Evolutionary conservation across 1,140 invertebrate genomes (phyloP).

Genomic region (Micrasema longulum): DNA sequence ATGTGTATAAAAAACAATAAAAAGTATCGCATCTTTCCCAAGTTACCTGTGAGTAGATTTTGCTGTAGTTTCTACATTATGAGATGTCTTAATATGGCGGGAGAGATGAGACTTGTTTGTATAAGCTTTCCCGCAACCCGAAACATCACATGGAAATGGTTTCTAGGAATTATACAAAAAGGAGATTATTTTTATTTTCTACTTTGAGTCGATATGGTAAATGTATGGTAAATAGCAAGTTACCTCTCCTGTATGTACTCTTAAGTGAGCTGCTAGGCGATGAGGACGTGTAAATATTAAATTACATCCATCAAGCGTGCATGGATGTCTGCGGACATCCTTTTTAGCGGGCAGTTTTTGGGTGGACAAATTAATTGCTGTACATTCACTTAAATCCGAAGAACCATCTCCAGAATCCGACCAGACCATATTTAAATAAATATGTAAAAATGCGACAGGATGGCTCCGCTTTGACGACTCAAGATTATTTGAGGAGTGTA

Average conservation of each 20-base stretch:
- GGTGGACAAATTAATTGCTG: conserved; percentile 2
- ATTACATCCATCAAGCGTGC: conserved; percentile 59
- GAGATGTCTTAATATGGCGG: conserved; percentile 62
- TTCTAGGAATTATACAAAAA: conserved; percentile 57
- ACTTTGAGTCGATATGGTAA: conserved; percentile 9
- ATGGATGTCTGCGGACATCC: conserved; percentile 49
- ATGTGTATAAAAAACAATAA: no score
- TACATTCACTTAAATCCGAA: conserved; percentile 31
- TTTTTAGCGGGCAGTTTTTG: conserved; percentile 19
- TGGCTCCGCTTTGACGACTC: no score
- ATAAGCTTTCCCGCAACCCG: conserved; percentile 65
- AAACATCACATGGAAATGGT: conserved; percentile 60
- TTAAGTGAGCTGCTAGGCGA: conserved; percentile 62
- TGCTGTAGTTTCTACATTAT: conserved; percentile 47
- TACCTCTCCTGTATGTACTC: conserved; percentile 64
- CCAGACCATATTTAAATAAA: conserved; percentile 30
- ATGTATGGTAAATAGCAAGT: conserved; percentile 44
- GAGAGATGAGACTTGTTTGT: conserved; percentile 66
- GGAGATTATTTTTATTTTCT: no score
- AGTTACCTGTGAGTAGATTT: no score
- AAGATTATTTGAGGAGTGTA: no score
- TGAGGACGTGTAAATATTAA: conserved; percentile 64
- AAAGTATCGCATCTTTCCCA: no score
- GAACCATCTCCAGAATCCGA: conserved; percentile 34
- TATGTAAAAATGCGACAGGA: no score